Evolutionary conservation across 2,888 invertebrate species (phyloP).

Genomic region (Epirrhoe alternata): DNA sequence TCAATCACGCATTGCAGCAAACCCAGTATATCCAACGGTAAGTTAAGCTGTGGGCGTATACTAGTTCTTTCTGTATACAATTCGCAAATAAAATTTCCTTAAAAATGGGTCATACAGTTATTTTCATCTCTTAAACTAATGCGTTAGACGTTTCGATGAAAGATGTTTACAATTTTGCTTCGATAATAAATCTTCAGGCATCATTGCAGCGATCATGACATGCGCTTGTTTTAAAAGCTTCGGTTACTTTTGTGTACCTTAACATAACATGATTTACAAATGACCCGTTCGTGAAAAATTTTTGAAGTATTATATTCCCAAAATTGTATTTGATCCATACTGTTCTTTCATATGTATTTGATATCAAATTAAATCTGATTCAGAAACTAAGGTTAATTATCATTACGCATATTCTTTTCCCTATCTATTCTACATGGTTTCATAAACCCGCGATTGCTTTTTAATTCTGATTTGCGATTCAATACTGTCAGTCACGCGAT

Average conservation of each 20-base stretch:
- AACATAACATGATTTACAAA: too few species aligned
- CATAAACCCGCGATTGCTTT: slow-evolving; percentile 5
- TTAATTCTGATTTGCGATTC: slow-evolving; percentile 32
- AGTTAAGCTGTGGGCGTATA: not conserved
- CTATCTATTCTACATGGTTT: not conserved
- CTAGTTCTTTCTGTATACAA: slow-evolving; percentile 13
- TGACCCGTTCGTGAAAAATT: too few species aligned
- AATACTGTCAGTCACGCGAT: slow-evolving; percentile 40
- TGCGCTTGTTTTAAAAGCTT: not conserved
- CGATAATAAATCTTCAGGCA: slow-evolving; percentile 18
- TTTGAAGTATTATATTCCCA: too few species aligned
- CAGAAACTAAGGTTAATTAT: not conserved
- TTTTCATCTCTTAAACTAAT: slow-evolving; percentile 34
- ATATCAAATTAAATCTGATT: too few species aligned
- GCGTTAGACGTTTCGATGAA: slow-evolving; percentile 25
- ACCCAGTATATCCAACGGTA: not conserved
- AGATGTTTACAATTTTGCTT: slow-evolving; percentile 25
- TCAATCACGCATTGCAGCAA: not conserved
- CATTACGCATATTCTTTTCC: not conserved
- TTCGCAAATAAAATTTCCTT: slow-evolving; percentile 32
- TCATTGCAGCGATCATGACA: slow-evolving; percentile 9
- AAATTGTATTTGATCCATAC: too few species aligned
- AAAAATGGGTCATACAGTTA: slow-evolving; percentile 41
- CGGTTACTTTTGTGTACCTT: not conserved
- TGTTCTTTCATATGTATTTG: too few species aligned